Conservation (phyloP, 1,140 invertebrate species). For the Dendroctonus valens region DNA sequence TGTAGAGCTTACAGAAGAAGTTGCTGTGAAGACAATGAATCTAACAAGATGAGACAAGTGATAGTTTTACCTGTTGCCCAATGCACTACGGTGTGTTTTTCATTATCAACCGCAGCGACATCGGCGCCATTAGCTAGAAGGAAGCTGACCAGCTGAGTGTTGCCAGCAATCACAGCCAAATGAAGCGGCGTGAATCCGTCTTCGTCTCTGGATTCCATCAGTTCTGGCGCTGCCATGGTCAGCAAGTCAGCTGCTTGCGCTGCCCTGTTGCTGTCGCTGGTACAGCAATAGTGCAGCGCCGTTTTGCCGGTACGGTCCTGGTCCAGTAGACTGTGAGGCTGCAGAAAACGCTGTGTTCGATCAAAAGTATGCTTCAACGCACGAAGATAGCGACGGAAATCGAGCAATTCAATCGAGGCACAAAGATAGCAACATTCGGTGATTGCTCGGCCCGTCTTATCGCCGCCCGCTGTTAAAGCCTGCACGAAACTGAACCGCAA, state of each 20-base stretch:
- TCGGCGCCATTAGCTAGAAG: conserved; percentile 84
- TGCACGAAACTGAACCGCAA: too few relatives aligned
- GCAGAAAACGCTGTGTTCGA: too few relatives aligned
- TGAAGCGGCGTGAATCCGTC: conserved; percentile 94
- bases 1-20: too few relatives aligned
- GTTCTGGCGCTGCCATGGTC: conserved; percentile 71
- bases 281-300: conserved; percentile 89
- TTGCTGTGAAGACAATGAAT: too few relatives aligned
- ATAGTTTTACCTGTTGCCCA: conserved; percentile 98
- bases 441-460: too few relatives aligned
- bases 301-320: conserved; percentile 81
- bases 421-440: too few relatives aligned
- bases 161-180: conserved; percentile 88
- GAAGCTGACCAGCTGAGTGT: conserved; percentile 76
- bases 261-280: conserved; percentile 50
- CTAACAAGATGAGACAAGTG: too few relatives aligned
- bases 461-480: too few relatives aligned
- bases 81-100: conserved; percentile 96
- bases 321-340: conserved; percentile 63
- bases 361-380: too few relatives aligned
- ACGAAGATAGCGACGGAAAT: too few relatives aligned
- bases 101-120: conserved; percentile 85
- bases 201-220: conserved; percentile 80
- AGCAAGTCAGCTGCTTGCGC: conserved; percentile 66
- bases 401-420: too few relatives aligned